phyloP scores from a whole-genome alignment of 2,888 invertebrate species.

The Trichopoda pennipes region DNA sequence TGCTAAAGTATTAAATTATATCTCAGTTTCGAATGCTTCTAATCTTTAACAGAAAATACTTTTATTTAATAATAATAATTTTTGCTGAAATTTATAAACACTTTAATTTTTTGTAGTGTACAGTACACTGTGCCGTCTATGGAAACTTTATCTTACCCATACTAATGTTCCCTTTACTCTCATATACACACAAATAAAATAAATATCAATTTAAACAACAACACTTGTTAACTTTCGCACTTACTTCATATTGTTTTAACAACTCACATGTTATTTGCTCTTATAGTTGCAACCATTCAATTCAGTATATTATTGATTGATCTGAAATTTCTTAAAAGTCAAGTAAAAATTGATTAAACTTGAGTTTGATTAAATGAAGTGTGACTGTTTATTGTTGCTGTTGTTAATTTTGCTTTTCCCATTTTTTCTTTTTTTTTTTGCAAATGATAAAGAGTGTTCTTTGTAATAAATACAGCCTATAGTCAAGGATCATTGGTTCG shows the following conservation, averaged over 20 bases:
- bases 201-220: slow-evolving; percentile 40
- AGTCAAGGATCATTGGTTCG: slow-evolving; percentile 70
- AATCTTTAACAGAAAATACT: too few species aligned
- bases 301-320: slow-evolving; percentile 41
- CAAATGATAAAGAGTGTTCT: slow-evolving; percentile 29
- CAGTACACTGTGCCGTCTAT: too few species aligned
- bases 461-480: neutral
- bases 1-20: too few species aligned
- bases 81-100: too few species aligned
- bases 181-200: slow-evolving; percentile 3
- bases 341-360: slow-evolving; percentile 2
- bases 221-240: slow-evolving; percentile 64
- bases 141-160: too few species aligned
- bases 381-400: slow-evolving; percentile 5
- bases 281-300: slow-evolving; percentile 14
- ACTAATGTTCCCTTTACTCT: neutral
- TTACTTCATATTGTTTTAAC: slow-evolving; percentile 22
- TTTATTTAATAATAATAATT: too few species aligned
- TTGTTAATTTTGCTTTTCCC: slow-evolving; percentile 4
- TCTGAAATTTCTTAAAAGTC: slow-evolving; percentile 31
- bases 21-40: too few species aligned
- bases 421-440: too few species aligned
- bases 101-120: too few species aligned
- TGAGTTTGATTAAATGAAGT: slow-evolving; percentile 38
- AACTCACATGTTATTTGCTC: slow-evolving; percentile 5